Base-by-base conservation (phyloP, 2,797 vertebrate genomes). In the Chaunax sp. region DNA sequence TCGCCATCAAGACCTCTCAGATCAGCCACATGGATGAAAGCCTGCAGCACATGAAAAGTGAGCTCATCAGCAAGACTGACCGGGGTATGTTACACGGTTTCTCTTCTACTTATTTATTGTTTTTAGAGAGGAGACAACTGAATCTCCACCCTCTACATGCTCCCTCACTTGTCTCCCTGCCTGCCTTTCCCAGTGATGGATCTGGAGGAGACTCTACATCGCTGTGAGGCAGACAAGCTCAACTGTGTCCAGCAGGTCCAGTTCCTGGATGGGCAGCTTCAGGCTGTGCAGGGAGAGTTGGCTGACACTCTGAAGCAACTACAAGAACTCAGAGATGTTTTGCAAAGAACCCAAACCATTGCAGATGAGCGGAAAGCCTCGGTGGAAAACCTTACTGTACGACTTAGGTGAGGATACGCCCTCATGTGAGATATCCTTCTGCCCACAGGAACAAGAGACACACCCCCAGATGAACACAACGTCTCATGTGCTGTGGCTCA, bases 171-270 rank as follows among this genome's bases (percentile, higher is more conserved):
- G 13, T 35, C 19, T 7, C 37, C 19, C 1, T 5, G 64, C 28
- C 44, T 8, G 0, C 44, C 9, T 40, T 15, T 54, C 41, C 15
- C 52, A 99, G 98, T 93, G 54, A 78, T 88, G 5, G 91, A 94
- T 67, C 90, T 98, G 67, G 95, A 98, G 86, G 95, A 96, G 70
- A 93, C 94, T 69, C 89, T 98, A 40, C 93, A 94, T 50, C 86
- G 81, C 44, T 94, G 88, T 49, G 95, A 97, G 87, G 90, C 83
- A 22, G 90, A 95, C 80, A 59, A 90, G 51, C 87, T 88, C 47
- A 93, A 90, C 83, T 90, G 85, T 10, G 57, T 81, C 30, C 92
- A 95, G 83, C 91, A 87, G 75, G 86, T 80, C 35, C 90, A 89
- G 75, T 64, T 85, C 22, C 77, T 97, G n/a, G 95, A 97, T 76